Evolutionary conservation across 2,888 invertebrate genomes (phyloP), one percentile per base, ranked within the genome.

Genomic region (Eulithis prunata): DNA sequence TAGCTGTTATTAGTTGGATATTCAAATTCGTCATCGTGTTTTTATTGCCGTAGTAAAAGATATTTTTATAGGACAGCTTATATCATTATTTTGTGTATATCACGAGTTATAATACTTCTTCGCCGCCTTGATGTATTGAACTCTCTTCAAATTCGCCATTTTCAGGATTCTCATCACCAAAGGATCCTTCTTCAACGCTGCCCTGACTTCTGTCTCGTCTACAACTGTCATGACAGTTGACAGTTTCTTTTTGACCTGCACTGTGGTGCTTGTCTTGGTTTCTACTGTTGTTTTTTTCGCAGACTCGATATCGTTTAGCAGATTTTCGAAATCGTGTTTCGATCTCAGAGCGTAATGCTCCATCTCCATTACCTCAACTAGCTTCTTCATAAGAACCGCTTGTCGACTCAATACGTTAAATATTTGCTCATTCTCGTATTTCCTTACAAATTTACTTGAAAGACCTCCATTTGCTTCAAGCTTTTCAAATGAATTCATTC

Each of bases 101-200:
- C 49, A 51, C 1, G 38, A 14, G 41, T 71, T 68, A 47, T 56
- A 71, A 67, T 61, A 71, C 1, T 62, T 68, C 45, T 65, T 68
- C 1, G 70, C 73, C 0, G 66, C 74, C 7, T 69, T 73, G 1
- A 81, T 56, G 70, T 87, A 89, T 0, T 75, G 69, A 0, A 74
- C 47, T 14, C 78, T 74, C n/a, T 84, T 88, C 8, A 59, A 74
- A 1, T 70, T 76, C 0, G 84, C 84, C 71, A 89, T 79, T 49
- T 82, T 78, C 43, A 90, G 68, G 28, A 91, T 83, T 41, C 89
- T 82, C 38, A 75, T 78, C 0, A 91, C 83, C 0, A 75, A 76
- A 0, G 89, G 89, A 62, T 90, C 84, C 0, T 73, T 77, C 45
- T 72, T 80, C 13, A 91, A 69, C 0, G 84, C 86, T 0, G 72